Evolutionary conservation across 2,797 vertebrate species (phyloP).

Genomic region (Paedocypris micromegethes): DNA sequence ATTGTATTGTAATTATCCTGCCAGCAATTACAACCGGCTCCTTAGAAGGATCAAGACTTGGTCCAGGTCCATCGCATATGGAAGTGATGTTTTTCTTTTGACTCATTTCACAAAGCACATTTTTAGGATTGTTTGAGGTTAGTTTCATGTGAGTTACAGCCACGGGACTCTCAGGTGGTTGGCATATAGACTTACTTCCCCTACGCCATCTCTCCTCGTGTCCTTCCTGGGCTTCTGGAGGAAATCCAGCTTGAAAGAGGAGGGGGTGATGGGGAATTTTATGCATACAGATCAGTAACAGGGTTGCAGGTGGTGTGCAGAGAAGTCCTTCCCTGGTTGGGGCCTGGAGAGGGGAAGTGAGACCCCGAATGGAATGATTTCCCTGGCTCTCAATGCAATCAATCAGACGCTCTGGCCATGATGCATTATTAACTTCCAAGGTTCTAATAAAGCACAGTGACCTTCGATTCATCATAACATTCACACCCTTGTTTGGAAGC

Average conservation of each 20-base stretch:
- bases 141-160: slow-evolving; percentile 15
- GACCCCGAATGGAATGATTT: slow-evolving; percentile 55
- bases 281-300: slow-evolving; percentile 50
- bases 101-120: slow-evolving; percentile 2
- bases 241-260: slow-evolving; percentile 44
- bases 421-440: slow-evolving; percentile 70
- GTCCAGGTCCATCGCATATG: slow-evolving; percentile 8
- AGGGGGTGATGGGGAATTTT: slow-evolving; percentile 61
- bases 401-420: slow-evolving; percentile 63
- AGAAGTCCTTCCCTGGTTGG: slow-evolving; percentile 41
- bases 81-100: slow-evolving; percentile 5
- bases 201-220: slow-evolving; percentile 24
- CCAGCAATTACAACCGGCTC: slow-evolving; percentile 11
- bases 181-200: slow-evolving; percentile 1
- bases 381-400: slow-evolving; percentile 60
- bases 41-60: slow-evolving; percentile 5
- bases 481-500: slow-evolving; percentile 29
- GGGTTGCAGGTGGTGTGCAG: slow-evolving; percentile 62
- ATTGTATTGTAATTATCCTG: neutral
- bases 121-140: slow-evolving; percentile 28
- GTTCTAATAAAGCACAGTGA: slow-evolving; percentile 59
- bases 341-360: slow-evolving; percentile 41
- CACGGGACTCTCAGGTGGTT: slow-evolving; percentile 20
- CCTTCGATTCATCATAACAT: slow-evolving; percentile 54
- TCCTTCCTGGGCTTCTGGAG: slow-evolving; percentile 62